Evolutionary conservation across 30 jellyfish, hydroid and myxozoan genomes (phyloP), one percentile per base, ranked within the genome.

Genomic region (Rhopilema esculentum): DNA sequence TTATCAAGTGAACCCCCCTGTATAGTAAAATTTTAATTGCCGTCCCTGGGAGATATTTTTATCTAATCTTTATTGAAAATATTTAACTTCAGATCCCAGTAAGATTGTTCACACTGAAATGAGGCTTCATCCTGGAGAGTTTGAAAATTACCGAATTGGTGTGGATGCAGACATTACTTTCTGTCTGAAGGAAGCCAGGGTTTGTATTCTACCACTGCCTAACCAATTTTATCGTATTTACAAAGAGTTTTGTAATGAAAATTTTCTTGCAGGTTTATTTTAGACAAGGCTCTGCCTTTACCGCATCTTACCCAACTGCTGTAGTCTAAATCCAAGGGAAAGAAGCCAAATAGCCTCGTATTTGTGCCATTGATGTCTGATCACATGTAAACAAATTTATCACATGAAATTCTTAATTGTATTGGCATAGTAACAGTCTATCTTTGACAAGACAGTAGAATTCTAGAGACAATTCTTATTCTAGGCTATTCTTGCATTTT

Each of bases 51-150:
- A 24, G 17, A 24, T 19, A 63, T 63, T 4, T 8, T 20, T 18
- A 24, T 1, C 17, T 4, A 63, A 19, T 63, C 29, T 63, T 18
- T 63, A 19, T 19, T 1, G 72, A 16, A 27, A 27, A 1, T 24
- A 29, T 62, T 25, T 9, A 29, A 26, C 27, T 53, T 16, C 48
- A 89, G 99, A 95, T 65, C 95, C 93, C 19, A 85, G 92, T 57
- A 86, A 92, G 48, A 71, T 95, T 30, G 99, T 95, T 28, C 96
- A 91, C 50, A 95, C 99, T 12, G 99, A 95, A 70, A 95, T 95
- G 99, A 90, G 96, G 28, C 73, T 95, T 27, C 97, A 82, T 27
- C 99, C 99, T 0, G 99, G 91, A 27, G 99, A 95, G 66, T 95
- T 95, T 65, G 99, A 95, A 50, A 57, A 85, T 51, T 95, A 69